Evolutionary conservation across 2,797 vertebrate genomes (phyloP).

Genomic region (Pygocentrus nattereri): DNA sequence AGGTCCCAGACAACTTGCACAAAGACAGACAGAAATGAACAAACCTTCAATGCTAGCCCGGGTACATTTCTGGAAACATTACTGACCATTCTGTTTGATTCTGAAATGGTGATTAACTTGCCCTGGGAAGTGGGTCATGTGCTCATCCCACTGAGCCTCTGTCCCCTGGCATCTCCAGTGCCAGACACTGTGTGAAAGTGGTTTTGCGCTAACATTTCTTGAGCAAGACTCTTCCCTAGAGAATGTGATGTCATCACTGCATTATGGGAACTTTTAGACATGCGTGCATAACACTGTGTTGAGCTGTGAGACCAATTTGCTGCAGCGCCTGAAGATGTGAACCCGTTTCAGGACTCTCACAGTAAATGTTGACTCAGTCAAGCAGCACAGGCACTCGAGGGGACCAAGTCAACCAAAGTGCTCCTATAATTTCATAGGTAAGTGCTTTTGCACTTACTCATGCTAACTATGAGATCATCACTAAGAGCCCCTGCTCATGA

Average conservation of each 20-base stretch:
- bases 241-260: slow-evolving; percentile 47
- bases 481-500: background rate
- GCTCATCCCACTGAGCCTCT: background rate
- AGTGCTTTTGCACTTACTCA: slow-evolving; percentile 39
- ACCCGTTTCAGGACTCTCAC: slow-evolving; percentile 41
- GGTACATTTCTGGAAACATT: slow-evolving; percentile 1
- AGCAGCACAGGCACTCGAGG: slow-evolving; percentile 36
- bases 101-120: slow-evolving; percentile 13
- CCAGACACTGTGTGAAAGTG: slow-evolving; percentile 30
- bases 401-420: slow-evolving; percentile 17
- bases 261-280: slow-evolving; percentile 48
- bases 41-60: background rate
- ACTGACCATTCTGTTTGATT: background rate
- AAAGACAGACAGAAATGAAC: slow-evolving; percentile 2
- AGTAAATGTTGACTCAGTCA: slow-evolving; percentile 43
- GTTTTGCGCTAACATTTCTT: slow-evolving; percentile 27
- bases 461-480: slow-evolving; percentile 36
- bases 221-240: slow-evolving; percentile 43
- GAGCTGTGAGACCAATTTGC: slow-evolving; percentile 47
- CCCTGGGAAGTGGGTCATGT: slow-evolving; percentile 16
- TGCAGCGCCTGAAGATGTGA: slow-evolving; percentile 26
- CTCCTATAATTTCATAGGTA: slow-evolving; percentile 11
- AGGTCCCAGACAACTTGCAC: slow-evolving; percentile 47
- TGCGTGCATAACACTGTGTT: slow-evolving; percentile 16
- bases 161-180: background rate